phyloP scores from a whole-genome alignment of 1,140 invertebrate species.

The Frieseomelitta varia region DNA sequence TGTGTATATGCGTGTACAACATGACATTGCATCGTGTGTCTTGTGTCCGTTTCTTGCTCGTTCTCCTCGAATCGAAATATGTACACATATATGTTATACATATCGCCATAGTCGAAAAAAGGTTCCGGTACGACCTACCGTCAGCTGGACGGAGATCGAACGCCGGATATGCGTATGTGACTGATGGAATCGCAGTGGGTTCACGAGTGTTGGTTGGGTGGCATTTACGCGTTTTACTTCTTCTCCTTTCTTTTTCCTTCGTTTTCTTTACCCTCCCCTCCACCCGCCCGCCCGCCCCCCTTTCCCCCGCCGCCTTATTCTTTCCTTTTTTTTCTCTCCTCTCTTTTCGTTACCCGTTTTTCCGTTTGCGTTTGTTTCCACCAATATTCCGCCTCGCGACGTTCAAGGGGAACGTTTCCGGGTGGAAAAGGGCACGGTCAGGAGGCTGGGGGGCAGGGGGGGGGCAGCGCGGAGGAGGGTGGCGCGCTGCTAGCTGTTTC shows the following conservation, averaged over 20 bases:
- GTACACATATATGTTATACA: too few relatives aligned
- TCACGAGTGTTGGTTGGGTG: slow-evolving; percentile 30
- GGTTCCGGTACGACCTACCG: slow-evolving; percentile 44
- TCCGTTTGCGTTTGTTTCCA: not conserved
- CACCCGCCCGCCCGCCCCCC: too few relatives aligned
- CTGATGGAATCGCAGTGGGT: slow-evolving; percentile 61
- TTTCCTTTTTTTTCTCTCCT: not conserved
- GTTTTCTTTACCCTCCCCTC: slow-evolving; percentile 6
- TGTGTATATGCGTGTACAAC: slow-evolving; percentile 46
- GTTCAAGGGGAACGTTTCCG: slow-evolving; percentile 44
- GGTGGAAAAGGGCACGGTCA: slow-evolving; percentile 37
- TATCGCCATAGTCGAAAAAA: slow-evolving; percentile 51
- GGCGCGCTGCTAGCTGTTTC: slow-evolving; percentile 24
- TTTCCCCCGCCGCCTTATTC: too few relatives aligned
- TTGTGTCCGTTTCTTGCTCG: slow-evolving; percentile 55
- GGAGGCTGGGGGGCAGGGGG: slow-evolving; percentile 24
- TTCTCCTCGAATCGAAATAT: slow-evolving; percentile 48
- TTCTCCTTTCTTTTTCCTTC: not conserved
- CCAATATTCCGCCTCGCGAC: slow-evolving; percentile 49
- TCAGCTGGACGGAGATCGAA: slow-evolving; percentile 55
- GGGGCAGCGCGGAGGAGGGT: too few relatives aligned
- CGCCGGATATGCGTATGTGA: slow-evolving; percentile 44
- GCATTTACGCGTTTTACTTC: slow-evolving; percentile 11
- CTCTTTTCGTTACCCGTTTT: slow-evolving; percentile 27
- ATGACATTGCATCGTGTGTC: slow-evolving; percentile 48